Percentiles rank a stretch among this genome's conserved stretches.
Evolutionary conservation across 2,888 invertebrate genomes (phyloP).

Genomic region (Rosalia funebris): DNA sequence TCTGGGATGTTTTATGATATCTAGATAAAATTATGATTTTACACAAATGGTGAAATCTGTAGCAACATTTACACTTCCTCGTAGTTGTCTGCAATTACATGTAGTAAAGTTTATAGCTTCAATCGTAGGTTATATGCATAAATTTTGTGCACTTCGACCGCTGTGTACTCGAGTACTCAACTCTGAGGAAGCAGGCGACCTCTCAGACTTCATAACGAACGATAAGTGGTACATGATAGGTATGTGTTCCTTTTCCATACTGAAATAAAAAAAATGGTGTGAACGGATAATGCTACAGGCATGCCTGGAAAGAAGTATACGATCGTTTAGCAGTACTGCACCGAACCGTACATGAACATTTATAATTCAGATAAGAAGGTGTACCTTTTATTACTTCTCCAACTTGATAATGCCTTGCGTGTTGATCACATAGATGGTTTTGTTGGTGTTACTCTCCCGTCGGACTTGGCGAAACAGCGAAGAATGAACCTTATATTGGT

Average conservation of each 20-base stretch:
- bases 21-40: too few relatives aligned
- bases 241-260: conserved; percentile 66
- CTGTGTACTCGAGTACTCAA: conserved; percentile 96
- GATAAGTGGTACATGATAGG: conserved; percentile 99
- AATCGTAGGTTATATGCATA: conserved; percentile 54
- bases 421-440: conserved; percentile 97
- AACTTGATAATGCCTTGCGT: conserved; percentile 99
- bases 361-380: conserved; percentile 93
- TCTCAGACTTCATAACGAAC: conserved; percentile 97
- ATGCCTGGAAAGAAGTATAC: conserved; percentile 93
- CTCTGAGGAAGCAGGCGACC: conserved; percentile 92
- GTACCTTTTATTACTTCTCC: conserved; percentile 98
- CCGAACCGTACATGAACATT: conserved; percentile 96
- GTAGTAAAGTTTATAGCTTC: too few relatives aligned
- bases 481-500: conserved; percentile 92
- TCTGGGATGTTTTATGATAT: neutral
- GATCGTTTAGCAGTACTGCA: conserved; percentile 91
- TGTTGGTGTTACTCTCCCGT: conserved; percentile 97
- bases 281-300: conserved; percentile 67
- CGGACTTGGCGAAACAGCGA: conserved; percentile 98
- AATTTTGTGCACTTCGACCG: conserved; percentile 83
- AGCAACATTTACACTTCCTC: too few relatives aligned
- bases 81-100: too few relatives aligned
- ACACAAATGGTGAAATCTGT: too few relatives aligned
- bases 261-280: neutral